Evolutionary conservation across 37 sponge, comb jelly and placozoan species (phyloP), one percentile per base, ranked within the genome.

Genomic region (Amphimedon queenslandica): DNA sequence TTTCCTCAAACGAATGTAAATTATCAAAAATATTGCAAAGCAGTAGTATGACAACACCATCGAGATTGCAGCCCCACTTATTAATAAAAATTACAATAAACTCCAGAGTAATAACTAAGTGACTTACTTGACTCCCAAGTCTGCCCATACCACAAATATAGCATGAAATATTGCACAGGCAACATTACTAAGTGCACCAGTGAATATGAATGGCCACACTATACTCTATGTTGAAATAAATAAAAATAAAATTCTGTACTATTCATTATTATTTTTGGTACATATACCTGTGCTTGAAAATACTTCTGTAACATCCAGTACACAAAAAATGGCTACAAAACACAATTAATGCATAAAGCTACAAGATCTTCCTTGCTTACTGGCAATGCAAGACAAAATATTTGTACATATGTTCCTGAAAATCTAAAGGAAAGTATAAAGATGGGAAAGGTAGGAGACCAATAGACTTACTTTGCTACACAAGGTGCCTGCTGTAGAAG

Each of bases 401-500:
- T 37, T 38, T 73, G 37, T 57, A 74, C 34, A 66, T 67, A 82
- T 0, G 27, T 3, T 53, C 63, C 58, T 57, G 69, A 58, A 23
- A 57, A 74, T 27, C 82, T 82, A 40, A 0, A 82, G 25, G 21
- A 78, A 24, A 1, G 28, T 42, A 13, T 25, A 13, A 70, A n/a
- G 29, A n/a, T n/a, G n/a, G n/a, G n/a, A n/a, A n/a, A n/a, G n/a
- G n/a, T 47, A 18, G 13, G 20, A 32, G 55, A 28, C 36, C n/a
- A 23, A 35, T 38, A 32, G 13, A 41, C 61, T 23, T 41, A 81
- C 79, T 34, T 61, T 1, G 82, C 75, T 13, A 82, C 88, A 78
- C 88, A 88, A 2, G 79, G 83, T 10, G 79, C 57, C 55, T 88
- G 88, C 2, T 82, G 83, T 1, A 82, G 35, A 0, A 78, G 34